Evolutionary conservation across 2,888 invertebrate species (phyloP), one percentile per base, ranked within the genome.

Genomic region (Erpobdella octoculata): DNA sequence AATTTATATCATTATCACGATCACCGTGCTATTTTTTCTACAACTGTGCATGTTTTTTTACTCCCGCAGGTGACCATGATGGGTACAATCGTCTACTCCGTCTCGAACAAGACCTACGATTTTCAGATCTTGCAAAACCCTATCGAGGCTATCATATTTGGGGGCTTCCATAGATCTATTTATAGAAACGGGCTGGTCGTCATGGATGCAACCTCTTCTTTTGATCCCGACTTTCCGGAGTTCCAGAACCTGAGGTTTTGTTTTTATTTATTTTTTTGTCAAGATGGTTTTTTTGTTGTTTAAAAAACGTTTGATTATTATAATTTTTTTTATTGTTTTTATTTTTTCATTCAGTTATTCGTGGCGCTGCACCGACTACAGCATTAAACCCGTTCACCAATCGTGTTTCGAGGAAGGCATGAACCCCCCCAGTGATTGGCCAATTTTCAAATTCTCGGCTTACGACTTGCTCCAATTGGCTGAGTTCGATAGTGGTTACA

Each of bases 191-290:
- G 48, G 37, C n/a, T 69, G 9, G 69, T 69, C 33, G 35, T 58
- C 53, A 69, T 69, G 58, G 69, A 69, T n/a, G 69, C 69, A 4
- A 33, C 69, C 28, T n/a, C 33, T 3, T 69, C 69, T 0, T 69
- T 35, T 35, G 69, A 69, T 28, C 69, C 69, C 5, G 69, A 69
- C 36, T 35, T 35, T 12, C 58, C 53, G 5, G 48, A 46, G n/a
- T 21, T 18, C 15, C 8, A 53, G 18, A n/a, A 62, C 15, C 31
- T 62, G 28, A 62, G 33, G 62, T 62, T 6, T 25, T 6, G 28
- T 8, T 12, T 31, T 62, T 62, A 35, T 1, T 18, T 28, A 9
- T n/a, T n/a, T n/a, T n/a, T n/a, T n/a, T 61, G 61, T 5, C 33
- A 35, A 8, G 35, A 35, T 62, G 62, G n/a, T 31, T 59, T 6